Percentiles rank a stretch among this genome's conserved stretches.
phyloP scores from a whole-genome alignment of 2,888 invertebrate species.

The Dioctria linearis region DNA sequence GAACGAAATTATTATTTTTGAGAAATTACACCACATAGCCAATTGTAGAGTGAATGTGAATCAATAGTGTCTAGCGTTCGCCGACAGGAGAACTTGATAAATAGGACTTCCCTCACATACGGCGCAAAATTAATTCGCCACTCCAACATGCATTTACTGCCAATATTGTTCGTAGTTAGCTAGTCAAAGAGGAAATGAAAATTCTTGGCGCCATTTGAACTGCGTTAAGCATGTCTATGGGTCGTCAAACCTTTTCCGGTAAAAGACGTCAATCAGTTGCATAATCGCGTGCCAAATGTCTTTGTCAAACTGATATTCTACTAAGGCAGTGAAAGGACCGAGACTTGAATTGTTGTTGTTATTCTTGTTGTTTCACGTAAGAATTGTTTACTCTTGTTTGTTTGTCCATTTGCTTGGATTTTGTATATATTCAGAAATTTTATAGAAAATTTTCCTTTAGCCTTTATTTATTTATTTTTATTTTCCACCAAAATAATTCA shows the following conservation, averaged over 20 bases:
- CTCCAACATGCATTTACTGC: conserved; percentile 10
- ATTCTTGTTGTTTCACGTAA: not conserved
- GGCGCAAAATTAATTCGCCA: conserved; percentile 22
- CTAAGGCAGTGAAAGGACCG: not conserved
- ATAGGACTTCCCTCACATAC: not conserved
- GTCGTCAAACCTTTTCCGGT: conserved; percentile 42
- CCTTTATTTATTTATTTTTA: conserved; percentile 55
- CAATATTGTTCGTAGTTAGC: not conserved
- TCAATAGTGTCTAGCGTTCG: conserved; percentile 1
- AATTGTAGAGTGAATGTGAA: not conserved
- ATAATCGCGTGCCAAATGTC: conserved; percentile 34
- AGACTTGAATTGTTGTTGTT: not conserved
- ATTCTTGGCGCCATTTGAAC: conserved; percentile 3
- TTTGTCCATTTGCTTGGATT: conserved; percentile 46
- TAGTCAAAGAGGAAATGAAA: conserved; percentile 18
- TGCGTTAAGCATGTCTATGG: conserved; percentile 11
- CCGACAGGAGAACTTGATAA: conserved; percentile 10
- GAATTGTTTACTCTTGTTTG: conserved; percentile 39
- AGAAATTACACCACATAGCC: not conserved
- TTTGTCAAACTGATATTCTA: not conserved
- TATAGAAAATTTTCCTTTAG: conserved; percentile 29
- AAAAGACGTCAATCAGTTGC: conserved; percentile 40
- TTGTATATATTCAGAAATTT: conserved; percentile 20
- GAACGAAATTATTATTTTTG: too few relatives aligned
- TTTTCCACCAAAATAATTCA: conserved; percentile 71